Conservation (phyloP, 2,888 invertebrate species). For the Noctua pronuba region DNA sequence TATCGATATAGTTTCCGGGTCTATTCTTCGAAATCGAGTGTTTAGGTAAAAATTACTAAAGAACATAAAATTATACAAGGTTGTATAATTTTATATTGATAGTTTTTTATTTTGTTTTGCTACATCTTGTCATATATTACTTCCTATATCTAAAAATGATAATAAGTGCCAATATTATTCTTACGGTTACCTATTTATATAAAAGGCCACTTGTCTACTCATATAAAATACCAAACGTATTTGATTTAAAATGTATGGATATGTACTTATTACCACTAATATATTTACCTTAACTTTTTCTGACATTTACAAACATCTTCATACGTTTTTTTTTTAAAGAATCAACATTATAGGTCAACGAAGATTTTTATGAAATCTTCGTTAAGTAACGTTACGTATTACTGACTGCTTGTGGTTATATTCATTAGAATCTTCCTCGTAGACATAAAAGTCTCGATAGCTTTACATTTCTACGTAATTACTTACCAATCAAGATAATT, state of each 20-base stretch:
- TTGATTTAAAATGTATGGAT: neutral
- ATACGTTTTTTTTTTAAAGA: conserved; percentile 1
- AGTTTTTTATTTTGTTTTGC: conserved; percentile 27
- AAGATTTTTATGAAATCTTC: conserved; percentile 26
- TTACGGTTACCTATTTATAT: neutral
- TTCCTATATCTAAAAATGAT: conserved; percentile 3
- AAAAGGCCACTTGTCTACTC: neutral
- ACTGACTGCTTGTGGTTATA: conserved; percentile 21
- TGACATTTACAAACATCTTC: neutral
- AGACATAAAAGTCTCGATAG: conserved; percentile 27
- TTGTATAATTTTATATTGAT: conserved; percentile 17
- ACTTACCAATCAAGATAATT: conserved; percentile 28
- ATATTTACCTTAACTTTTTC: neutral
- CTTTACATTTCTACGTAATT: conserved; percentile 39
- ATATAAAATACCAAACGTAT: neutral
- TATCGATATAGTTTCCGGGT: conserved; percentile 27
- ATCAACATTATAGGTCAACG: conserved; percentile 1
- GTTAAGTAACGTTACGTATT: conserved; percentile 27
- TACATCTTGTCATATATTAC: conserved; percentile 2
- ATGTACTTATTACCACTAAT: neutral
- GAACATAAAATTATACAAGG: conserved; percentile 5
- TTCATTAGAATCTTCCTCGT: conserved; percentile 43
- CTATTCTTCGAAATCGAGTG: conserved; percentile 16
- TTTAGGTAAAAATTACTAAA: conserved; percentile 17
- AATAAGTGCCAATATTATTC: neutral